Percentiles rank a stretch among this genome's conserved stretches.
Evolutionary conservation across 2,888 invertebrate species (phyloP).

Genomic region (Sphaeridia pumilis): DNA sequence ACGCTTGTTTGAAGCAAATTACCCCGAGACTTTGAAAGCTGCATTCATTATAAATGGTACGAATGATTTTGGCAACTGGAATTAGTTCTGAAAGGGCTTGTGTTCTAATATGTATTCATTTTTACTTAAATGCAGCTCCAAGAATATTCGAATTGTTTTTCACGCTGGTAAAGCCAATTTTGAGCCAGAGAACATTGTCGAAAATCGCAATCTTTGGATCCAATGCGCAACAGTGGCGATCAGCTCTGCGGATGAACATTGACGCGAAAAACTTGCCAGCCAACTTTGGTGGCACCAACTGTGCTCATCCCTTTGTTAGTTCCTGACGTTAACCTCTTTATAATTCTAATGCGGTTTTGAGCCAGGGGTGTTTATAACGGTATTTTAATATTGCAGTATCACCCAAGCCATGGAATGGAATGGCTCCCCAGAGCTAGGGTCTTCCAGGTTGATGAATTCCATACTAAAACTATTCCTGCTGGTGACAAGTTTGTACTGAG

Average conservation of each 20-base stretch:
- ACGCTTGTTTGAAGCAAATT: background rate
- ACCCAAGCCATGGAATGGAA: background rate
- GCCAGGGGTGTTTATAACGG: too few relatives aligned
- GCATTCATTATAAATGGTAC: constrained; percentile 6
- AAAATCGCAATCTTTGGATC: constrained; percentile 6
- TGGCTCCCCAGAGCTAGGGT: constrained; percentile 4
- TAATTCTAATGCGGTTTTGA: too few relatives aligned
- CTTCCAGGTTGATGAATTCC: background rate
- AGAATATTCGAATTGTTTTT: constrained; percentile 5
- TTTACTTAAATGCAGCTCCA: too few relatives aligned
- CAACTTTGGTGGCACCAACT: constrained; percentile 4
- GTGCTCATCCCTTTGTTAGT: constrained; percentile 7
- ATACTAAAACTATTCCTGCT: background rate
- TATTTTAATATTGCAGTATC: constrained; percentile 7
- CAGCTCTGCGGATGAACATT: background rate
- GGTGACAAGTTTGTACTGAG: constrained; percentile 1
- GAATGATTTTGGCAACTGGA: background rate
- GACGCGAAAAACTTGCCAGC: background rate
- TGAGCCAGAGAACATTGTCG: background rate
- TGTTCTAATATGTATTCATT: too few relatives aligned
- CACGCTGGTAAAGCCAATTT: constrained; percentile 3
- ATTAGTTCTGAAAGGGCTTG: too few relatives aligned
- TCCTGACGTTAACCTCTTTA: too few relatives aligned
- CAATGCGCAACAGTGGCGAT: background rate
- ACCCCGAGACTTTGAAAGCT: constrained; percentile 11